Evolutionary conservation across 1,140 invertebrate genomes (phyloP).

Genomic region (Teleopsis dalmanni): DNA sequence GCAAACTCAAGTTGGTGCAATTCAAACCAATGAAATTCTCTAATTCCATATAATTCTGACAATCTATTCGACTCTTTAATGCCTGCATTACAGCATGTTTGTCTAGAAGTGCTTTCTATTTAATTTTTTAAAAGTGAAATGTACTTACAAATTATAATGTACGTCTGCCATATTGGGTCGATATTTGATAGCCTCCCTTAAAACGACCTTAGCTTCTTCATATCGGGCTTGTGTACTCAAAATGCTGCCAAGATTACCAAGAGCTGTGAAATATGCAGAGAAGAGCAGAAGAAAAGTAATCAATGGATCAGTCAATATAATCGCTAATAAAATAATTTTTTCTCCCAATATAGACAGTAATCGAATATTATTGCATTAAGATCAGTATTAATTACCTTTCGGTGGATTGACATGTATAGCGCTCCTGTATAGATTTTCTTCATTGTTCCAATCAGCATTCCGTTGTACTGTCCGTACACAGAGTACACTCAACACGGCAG

Average conservation of each 20-base stretch:
- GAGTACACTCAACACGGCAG: constrained; percentile 60
- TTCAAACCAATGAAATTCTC: no score
- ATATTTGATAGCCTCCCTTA: constrained; percentile 75
- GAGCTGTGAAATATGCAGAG: constrained; percentile 54
- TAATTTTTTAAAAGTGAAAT: no score
- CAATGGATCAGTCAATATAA: not conserved
- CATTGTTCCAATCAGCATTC: constrained; percentile 86
- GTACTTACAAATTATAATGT: constrained; percentile 94
- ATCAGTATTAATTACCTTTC: constrained; percentile 78
- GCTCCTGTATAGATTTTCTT: constrained; percentile 87
- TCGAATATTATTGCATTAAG: not conserved
- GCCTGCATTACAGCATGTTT: no score
- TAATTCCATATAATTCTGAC: no score
- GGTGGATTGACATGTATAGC: constrained; percentile 89
- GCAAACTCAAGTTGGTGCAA: no score
- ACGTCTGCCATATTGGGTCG: constrained; percentile 94
- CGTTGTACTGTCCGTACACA: constrained; percentile 69
- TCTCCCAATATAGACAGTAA: not conserved
- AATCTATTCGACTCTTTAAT: no score
- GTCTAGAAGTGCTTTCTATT: no score
- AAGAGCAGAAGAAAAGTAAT: not conserved
- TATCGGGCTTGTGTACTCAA: constrained; percentile 76
- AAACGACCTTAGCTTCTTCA: constrained; percentile 79
- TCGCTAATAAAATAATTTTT: no score
- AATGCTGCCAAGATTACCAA: constrained; percentile 87